Percentiles rank a stretch among this genome's conserved stretches.
Conservation (phyloP, 2,113 vertebrate genomes). For the Poecilia latipinna region DNA sequence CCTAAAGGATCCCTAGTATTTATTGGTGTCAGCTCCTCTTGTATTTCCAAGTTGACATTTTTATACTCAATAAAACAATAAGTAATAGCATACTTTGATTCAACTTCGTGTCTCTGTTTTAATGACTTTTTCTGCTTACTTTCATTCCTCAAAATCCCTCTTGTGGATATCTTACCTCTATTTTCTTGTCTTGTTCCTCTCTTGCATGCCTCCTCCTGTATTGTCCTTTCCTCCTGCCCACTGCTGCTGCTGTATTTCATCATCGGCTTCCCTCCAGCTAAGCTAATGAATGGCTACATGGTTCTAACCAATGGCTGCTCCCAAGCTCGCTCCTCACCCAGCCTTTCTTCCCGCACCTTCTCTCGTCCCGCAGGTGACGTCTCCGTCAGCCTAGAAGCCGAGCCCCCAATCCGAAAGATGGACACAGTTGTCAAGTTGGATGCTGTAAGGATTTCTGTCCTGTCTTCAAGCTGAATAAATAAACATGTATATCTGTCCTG, state of each 20-base stretch:
- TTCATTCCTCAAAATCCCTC: constrained; percentile 27
- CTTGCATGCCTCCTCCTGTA: constrained; percentile 38
- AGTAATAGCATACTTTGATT: constrained; percentile 1
- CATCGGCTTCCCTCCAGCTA: constrained; percentile 77
- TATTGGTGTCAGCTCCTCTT: not conserved
- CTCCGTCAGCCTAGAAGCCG: constrained; percentile 87
- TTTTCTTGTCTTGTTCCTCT: constrained; percentile 21
- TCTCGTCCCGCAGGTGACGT: constrained; percentile 93
- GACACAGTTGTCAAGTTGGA: constrained; percentile 96
- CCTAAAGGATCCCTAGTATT: not conserved
- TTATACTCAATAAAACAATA: not conserved
- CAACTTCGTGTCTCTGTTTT: constrained; percentile 25
- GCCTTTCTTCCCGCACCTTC: constrained; percentile 79
- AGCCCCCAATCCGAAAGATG: constrained; percentile 88
- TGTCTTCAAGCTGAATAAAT: constrained; percentile 1
- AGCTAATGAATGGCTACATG: constrained; percentile 83
- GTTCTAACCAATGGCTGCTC: constrained; percentile 80
- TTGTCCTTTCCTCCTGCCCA: constrained; percentile 21
- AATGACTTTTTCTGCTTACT: constrained; percentile 57
- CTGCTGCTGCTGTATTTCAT: constrained; percentile 37
- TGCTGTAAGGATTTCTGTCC: constrained; percentile 82
- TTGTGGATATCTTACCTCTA: constrained; percentile 1
- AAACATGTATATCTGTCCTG: not conserved
- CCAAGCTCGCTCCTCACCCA: constrained; percentile 79
- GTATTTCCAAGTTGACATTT: too few species aligned